phyloP scores from a whole-genome alignment of 2,113 vertebrate genomes.

The Mionectes macconnelli region DNA sequence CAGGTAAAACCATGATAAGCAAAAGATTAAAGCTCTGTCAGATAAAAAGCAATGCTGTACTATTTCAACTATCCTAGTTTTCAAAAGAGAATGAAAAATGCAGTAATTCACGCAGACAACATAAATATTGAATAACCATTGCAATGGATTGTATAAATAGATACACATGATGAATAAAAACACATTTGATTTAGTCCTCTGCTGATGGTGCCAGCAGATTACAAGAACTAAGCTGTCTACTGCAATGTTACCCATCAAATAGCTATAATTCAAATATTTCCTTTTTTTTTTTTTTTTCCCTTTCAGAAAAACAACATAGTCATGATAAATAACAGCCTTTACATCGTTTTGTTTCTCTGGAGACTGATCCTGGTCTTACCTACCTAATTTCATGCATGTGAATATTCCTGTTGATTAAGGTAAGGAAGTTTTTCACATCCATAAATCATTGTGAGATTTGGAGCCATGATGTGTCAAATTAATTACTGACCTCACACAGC shows the following conservation, averaged over 20 bases:
- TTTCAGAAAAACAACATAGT: neutral
- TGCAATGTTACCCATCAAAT: neutral
- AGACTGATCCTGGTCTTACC: neutral
- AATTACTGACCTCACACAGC: neutral
- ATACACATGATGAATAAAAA: slow-evolving; percentile 17
- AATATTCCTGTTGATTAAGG: neutral
- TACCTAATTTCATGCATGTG: neutral
- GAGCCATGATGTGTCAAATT: neutral
- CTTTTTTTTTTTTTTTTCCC: neutral
- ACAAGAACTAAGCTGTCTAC: slow-evolving; percentile 22
- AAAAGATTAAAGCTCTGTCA: slow-evolving; percentile 40
- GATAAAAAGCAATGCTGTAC: slow-evolving; percentile 24
- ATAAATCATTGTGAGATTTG: neutral
- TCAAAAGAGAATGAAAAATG: slow-evolving; percentile 43
- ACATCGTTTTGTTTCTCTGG: neutral
- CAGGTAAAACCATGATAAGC: neutral
- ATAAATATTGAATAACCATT: slow-evolving; percentile 57
- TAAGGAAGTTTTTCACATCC: neutral
- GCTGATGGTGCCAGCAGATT: slow-evolving; percentile 9
- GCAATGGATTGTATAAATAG: slow-evolving; percentile 45
- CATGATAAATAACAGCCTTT: neutral
- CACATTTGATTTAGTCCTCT: slow-evolving; percentile 33
- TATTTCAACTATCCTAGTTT: slow-evolving; percentile 46
- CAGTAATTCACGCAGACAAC: neutral
- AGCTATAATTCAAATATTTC: neutral